Conservation (phyloP, 2,888 invertebrate genomes). For the Thereva nobilitata region DNA sequence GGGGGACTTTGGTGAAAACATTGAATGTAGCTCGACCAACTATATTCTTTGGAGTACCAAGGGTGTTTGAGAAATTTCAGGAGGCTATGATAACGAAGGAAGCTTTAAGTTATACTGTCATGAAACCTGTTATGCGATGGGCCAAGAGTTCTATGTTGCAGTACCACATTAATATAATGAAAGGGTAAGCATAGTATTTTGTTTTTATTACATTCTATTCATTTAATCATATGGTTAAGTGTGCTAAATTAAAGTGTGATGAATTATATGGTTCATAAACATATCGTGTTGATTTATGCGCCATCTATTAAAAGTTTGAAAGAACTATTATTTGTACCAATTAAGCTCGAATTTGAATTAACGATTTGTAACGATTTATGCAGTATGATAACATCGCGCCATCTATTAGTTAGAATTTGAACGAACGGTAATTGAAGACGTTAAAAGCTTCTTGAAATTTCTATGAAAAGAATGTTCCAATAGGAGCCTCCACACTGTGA, state of each 20-base stretch:
- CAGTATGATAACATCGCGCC: too few species aligned
- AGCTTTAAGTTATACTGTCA: slow-evolving; percentile 68
- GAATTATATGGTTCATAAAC: too few species aligned
- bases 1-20: slow-evolving; percentile 76
- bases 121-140: slow-evolving; percentile 69
- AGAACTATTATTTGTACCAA: too few species aligned
- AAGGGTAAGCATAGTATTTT: slow-evolving; percentile 56
- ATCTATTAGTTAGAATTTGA: too few species aligned
- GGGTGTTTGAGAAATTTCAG: slow-evolving; percentile 91
- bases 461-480: too few species aligned
- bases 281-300: too few species aligned
- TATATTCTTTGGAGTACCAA: slow-evolving; percentile 81
- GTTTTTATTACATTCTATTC: neutral
- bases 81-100: slow-evolving; percentile 79
- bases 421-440: too few species aligned
- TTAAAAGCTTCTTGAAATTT: too few species aligned
- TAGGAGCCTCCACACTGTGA: too few species aligned
- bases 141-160: slow-evolving; percentile 67
- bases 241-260: neutral
- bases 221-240: neutral
- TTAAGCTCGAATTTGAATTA: too few species aligned
- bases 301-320: too few species aligned
- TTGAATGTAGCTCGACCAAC: slow-evolving; percentile 78
- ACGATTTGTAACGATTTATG: too few species aligned
- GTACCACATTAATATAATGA: slow-evolving; percentile 63